These are phyloP conservation scores for Cepphus grylle DNA, from an alignment of 2,113 vertebrate species.

Conservation along the genomic window DNA sequence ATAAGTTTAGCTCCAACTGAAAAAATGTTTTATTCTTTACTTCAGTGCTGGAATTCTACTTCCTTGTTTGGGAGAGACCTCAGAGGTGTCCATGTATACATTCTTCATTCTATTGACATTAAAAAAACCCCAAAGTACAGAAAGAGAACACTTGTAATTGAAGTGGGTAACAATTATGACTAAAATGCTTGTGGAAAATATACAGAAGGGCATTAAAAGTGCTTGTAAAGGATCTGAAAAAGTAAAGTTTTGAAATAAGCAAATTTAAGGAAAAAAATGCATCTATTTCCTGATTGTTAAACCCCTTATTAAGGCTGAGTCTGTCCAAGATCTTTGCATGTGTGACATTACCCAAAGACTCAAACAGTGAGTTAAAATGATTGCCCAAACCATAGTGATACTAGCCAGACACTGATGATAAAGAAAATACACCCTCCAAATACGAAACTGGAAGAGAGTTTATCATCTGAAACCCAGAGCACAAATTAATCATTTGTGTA, in stretches of 20 bases:
- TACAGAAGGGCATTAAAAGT: neutral
- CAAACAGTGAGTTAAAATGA: neutral
- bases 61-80: neutral
- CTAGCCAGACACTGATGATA: neutral
- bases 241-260: neutral
- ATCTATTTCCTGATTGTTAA: neutral
- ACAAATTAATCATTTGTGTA: neutral
- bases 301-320: neutral
- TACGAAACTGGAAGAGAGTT: neutral
- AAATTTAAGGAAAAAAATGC: neutral
- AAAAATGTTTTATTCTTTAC: neutral
- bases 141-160: neutral
- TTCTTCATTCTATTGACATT: neutral
- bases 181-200: neutral
- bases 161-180: neutral
- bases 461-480: neutral
- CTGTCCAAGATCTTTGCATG: neutral
- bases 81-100: neutral
- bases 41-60: neutral
- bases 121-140: fast-evolving
- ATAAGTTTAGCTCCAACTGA: neutral
- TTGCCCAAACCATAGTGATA: neutral
- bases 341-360: neutral
- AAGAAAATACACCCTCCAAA: neutral
- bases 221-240: neutral